Conservation (phyloP, 2,113 vertebrate genomes). For the Herpetotheres cachinnans region DNA sequence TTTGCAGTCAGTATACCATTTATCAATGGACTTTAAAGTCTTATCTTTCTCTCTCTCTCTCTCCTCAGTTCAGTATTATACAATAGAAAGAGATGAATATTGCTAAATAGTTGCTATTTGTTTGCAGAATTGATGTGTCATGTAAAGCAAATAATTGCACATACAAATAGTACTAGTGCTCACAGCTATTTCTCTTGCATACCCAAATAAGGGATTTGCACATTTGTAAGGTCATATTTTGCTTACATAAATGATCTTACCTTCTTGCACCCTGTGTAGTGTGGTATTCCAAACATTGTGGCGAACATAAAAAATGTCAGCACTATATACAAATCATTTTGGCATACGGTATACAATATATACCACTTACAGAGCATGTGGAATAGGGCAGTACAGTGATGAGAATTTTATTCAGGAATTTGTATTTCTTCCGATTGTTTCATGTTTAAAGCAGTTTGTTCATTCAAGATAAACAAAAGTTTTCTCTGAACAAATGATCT, state of each 20-base stretch:
- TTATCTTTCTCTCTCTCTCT: background rate
- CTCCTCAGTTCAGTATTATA: background rate
- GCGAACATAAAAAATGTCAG: background rate
- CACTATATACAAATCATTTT: background rate
- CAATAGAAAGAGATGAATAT: background rate
- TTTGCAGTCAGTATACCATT: background rate
- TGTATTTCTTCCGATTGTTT: background rate
- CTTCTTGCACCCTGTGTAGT: background rate
- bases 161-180: background rate
- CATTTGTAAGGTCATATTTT: conserved; percentile 25
- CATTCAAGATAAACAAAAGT: background rate
- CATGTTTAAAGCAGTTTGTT: background rate
- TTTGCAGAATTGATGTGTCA: conserved; percentile 49
- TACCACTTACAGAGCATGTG: background rate
- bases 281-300: background rate
- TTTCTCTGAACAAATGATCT: background rate
- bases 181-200: conserved; percentile 15
- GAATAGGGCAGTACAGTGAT: background rate
- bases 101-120: conserved; percentile 25
- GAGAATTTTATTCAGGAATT: background rate
- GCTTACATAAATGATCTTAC: conserved; percentile 42
- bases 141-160: conserved; percentile 39
- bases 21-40: background rate
- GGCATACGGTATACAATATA: background rate
- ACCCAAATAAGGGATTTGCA: conserved; percentile 17